Base-by-base conservation (phyloP, 2,113 vertebrate genomes). In the Colossoma macropomum region DNA sequence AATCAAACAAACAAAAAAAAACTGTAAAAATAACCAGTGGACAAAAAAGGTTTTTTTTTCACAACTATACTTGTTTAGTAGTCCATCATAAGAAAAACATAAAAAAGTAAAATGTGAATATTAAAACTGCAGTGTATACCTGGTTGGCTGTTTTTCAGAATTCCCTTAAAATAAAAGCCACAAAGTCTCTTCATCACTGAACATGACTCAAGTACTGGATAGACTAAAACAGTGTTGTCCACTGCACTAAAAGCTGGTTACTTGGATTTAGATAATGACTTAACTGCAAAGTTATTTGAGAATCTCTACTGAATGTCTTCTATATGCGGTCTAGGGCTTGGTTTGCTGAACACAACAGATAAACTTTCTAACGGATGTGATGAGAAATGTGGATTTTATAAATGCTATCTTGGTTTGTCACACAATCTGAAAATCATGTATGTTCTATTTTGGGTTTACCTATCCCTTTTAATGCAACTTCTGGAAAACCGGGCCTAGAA, bases 41-140 rank as follows among this genome's bases (percentile, higher is more conserved):
- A 80, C 54, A 45, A 34, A 27, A 59, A 54, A 71, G 10, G 48
- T 8, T 48, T 32, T 70, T 3, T 30, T 45, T 8, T 45, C 7
- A 52, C 28, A 19, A 25, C 41, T 50, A 9, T 2, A 30, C 11
- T 69, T 50, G 50, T 77, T 25, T 38, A 50, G 13, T 19, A 63
- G 23, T 71, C 34, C 48, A 71, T 5, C 41, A 86, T 83, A 60
- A 25, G 32, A 77, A 81, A 76, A 69, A 41, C 11, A 77, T 23
- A 60, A 66, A 72, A 72, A 30, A 45, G 23, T 56, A 19, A 73
- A 56, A 45, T 23, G 48, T 28, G 38, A 78, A 50, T 25, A 82
- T 80, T 77, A 68, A 74, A 86, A 76, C 68, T 21, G 34, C 28
- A 59, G 77, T 60, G 28, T 45, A 7, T 66, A 62, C 38, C 41